phyloP scores from a whole-genome alignment of 2,113 vertebrate species.

The Vireo altiloquus region DNA sequence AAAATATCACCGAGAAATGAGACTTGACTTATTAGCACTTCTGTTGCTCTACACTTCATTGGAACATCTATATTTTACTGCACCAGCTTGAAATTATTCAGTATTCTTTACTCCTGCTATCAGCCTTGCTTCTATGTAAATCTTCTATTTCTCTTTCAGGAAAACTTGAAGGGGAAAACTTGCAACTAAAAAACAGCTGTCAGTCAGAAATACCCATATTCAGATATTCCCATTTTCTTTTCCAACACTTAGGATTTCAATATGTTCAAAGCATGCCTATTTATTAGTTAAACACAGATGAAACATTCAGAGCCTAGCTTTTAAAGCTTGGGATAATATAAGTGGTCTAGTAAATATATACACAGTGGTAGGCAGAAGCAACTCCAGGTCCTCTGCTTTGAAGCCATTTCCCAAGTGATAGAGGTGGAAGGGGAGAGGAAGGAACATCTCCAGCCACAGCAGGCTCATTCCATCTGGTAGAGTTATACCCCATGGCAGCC shows the following conservation, averaged over 20 bases:
- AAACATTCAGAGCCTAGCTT: background rate
- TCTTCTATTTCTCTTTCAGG: background rate
- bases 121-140: background rate
- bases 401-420: background rate
- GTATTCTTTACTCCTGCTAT: background rate
- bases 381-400: background rate
- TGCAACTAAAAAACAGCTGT: background rate
- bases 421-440: background rate
- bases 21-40: background rate
- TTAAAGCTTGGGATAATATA: background rate
- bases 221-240: background rate
- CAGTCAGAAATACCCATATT: background rate
- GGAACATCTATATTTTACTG: background rate
- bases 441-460: background rate
- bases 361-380: background rate
- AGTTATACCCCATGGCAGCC: conserved; percentile 17
- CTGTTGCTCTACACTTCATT: background rate
- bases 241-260: background rate
- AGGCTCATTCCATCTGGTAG: background rate
- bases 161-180: background rate
- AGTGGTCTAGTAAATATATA: background rate
- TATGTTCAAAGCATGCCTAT: background rate
- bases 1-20: background rate
- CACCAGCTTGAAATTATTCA: background rate
- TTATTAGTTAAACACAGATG: background rate